Conservation (phyloP, 1,140 invertebrate genomes). For the Oppia nitens region DNA sequence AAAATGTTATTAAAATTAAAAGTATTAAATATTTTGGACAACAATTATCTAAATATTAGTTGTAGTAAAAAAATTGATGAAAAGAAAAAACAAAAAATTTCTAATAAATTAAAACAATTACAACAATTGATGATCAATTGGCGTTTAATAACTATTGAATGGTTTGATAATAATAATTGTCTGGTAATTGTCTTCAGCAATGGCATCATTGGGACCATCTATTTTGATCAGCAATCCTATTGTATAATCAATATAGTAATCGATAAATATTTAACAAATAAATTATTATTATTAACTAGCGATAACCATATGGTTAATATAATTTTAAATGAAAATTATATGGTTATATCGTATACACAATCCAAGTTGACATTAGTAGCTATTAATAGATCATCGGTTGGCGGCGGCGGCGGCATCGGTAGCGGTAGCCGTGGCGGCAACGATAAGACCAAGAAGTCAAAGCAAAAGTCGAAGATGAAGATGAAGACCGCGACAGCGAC, state of each 20-base stretch:
- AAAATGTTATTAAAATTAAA: no score
- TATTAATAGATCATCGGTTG: not conserved
- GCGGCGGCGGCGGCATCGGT: no score
- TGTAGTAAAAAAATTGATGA: no score
- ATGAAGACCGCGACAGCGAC: not conserved
- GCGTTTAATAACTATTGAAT: not conserved
- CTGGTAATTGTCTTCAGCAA: constrained; percentile 1
- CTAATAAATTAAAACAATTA: not conserved
- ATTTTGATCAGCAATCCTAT: not conserved
- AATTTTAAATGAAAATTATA: constrained; percentile 11
- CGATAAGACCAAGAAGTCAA: not conserved
- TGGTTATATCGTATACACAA: constrained; percentile 19
- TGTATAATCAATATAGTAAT: not conserved
- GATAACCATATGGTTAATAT: constrained; percentile 18
- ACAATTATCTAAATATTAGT: no score
- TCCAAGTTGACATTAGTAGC: constrained; percentile 18
- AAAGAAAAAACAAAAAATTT: not conserved
- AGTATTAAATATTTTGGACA: no score
- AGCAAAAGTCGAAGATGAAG: not conserved
- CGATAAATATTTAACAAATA: constrained; percentile 18
- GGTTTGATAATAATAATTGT: not conserved
- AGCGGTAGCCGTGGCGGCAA: not conserved
- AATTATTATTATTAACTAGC: constrained; percentile 19
- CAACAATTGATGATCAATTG: not conserved
- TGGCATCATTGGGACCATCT: constrained; percentile 4